Percentiles rank a stretch among this genome's conserved stretches.
Conservation (phyloP, 2,888 invertebrate species). For the Microdon myrmicae region DNA sequence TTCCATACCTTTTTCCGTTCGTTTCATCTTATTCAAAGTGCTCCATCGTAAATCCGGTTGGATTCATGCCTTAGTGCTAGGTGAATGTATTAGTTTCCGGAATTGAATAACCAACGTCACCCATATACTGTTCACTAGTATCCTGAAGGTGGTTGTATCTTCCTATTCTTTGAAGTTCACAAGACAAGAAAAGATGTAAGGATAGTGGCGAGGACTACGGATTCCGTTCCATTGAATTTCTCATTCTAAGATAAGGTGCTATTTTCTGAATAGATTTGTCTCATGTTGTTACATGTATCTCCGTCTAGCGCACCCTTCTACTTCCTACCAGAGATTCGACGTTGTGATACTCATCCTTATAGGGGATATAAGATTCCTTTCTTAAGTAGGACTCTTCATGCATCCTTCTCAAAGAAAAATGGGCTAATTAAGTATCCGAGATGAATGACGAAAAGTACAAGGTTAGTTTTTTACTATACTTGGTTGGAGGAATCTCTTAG, state of each 20-base stretch:
- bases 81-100: slow-evolving; percentile 32
- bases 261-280: slow-evolving; percentile 38
- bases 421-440: slow-evolving; percentile 19
- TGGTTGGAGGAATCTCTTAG: slow-evolving; percentile 12
- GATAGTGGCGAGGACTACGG: slow-evolving; percentile 2
- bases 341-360: slow-evolving; percentile 6
- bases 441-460: background rate
- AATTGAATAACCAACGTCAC: slow-evolving; percentile 12
- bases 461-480: too few relatives aligned
- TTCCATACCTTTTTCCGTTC: slow-evolving; percentile 10
- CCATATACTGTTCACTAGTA: background rate
- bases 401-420: background rate
- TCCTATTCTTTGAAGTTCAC: background rate
- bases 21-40: slow-evolving; percentile 16
- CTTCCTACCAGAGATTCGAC: slow-evolving; percentile 13
- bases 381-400: background rate
- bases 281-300: slow-evolving; percentile 26
- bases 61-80: slow-evolving; percentile 44
- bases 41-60: slow-evolving; percentile 40
- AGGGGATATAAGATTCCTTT: background rate
- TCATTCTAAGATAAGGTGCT: slow-evolving; percentile 23
- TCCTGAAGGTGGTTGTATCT: slow-evolving; percentile 20
- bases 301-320: background rate
- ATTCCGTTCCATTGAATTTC: slow-evolving; percentile 23
- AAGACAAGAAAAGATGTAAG: background rate